Evolutionary conservation across 2,113 vertebrate species (phyloP).

Genomic region (Gorsachius goisagi): DNA sequence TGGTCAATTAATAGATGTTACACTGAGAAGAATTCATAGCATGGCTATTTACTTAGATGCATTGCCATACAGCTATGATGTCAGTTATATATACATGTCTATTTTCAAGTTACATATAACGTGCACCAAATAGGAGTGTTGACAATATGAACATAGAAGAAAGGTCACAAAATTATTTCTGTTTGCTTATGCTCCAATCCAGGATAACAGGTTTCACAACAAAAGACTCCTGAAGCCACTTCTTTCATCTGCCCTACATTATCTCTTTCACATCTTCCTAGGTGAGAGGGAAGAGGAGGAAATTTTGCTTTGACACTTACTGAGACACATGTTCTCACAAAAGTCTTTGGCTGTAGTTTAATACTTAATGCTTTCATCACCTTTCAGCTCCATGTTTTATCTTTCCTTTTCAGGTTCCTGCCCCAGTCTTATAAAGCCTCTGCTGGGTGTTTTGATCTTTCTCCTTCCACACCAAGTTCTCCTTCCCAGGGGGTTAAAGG

Average conservation of each 20-base stretch:
- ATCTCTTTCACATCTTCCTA: background rate
- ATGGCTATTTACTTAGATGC: background rate
- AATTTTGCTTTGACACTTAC: background rate
- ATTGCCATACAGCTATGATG: background rate
- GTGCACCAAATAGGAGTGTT: background rate
- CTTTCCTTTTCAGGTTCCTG: background rate
- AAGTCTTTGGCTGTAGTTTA: background rate
- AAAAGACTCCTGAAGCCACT: background rate
- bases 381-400: constrained; percentile 8
- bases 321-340: background rate
- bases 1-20: background rate
- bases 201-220: background rate
- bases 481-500: background rate
- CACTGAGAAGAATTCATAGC: background rate
- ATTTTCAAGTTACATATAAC: background rate
- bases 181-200: background rate
- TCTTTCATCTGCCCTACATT: background rate
- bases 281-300: background rate
- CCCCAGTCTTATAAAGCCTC: background rate
- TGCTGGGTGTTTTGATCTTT: constrained; percentile 24
- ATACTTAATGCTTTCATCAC: constrained; percentile 26
- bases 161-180: background rate
- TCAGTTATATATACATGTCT: background rate
- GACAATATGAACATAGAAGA: background rate
- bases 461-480: background rate